Evolutionary conservation across 1,140 invertebrate genomes (phyloP).

Genomic region (Colletes latitarsis): DNA sequence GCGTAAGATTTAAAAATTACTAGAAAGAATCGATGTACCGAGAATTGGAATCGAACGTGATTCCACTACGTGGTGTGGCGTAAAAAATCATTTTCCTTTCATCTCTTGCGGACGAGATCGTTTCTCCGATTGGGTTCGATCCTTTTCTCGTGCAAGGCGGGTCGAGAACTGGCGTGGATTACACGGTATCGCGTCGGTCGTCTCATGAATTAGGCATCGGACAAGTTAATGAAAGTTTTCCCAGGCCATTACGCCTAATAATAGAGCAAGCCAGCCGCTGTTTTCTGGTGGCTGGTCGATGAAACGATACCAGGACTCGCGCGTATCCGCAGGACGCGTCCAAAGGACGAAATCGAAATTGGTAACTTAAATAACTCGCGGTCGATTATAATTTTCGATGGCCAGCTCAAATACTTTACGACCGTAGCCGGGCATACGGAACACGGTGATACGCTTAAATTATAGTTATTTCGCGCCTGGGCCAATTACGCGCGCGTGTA

Average conservation of each 20-base stretch:
- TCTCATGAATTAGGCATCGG: slow-evolving; percentile 68
- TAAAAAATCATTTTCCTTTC: slow-evolving; percentile 35
- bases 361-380: slow-evolving; percentile 46
- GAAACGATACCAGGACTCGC: background rate
- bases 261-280: slow-evolving; percentile 55
- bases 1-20: background rate
- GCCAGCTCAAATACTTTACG: slow-evolving; percentile 41
- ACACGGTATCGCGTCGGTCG: slow-evolving; percentile 59
- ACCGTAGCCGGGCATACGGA: slow-evolving; percentile 25
- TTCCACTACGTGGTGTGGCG: too few relatives aligned
- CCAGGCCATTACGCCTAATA: slow-evolving; percentile 63
- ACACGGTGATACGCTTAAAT: slow-evolving; percentile 49
- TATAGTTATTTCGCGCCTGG: slow-evolving; percentile 45
- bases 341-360: slow-evolving; percentile 26
- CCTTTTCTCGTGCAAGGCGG: background rate
- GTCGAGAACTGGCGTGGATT: slow-evolving; percentile 37
- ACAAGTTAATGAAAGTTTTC: slow-evolving; percentile 69
- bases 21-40: background rate
- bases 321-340: slow-evolving; percentile 5
- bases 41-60: background rate
- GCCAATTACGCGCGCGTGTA: slow-evolving; percentile 33
- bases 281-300: background rate
- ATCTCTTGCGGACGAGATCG: slow-evolving; percentile 60
- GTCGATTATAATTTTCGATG: slow-evolving; percentile 46
- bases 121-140: slow-evolving; percentile 48